Evolutionary conservation across 92 coral and sea anemone species (phyloP).

Genomic region (Palythoa caribaeorum): DNA sequence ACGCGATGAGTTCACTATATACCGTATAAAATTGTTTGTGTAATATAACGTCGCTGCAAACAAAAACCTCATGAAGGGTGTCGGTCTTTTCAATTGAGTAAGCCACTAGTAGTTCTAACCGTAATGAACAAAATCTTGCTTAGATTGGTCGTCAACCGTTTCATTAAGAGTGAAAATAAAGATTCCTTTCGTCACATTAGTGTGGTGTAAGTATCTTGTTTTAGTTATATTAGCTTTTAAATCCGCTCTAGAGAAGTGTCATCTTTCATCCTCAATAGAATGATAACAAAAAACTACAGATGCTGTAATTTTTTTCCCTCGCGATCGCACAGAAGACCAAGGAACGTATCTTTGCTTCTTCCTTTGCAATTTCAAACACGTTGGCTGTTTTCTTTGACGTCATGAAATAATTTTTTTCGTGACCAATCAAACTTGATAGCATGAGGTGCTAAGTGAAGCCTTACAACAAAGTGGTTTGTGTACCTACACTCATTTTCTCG

Average conservation of each 20-base stretch:
- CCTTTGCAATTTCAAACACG: neutral
- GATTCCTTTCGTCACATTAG: conserved; percentile 42
- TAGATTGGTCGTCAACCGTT: conserved; percentile 15
- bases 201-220: neutral
- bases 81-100: neutral
- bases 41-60: neutral
- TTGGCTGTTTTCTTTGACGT: conserved; percentile 11
- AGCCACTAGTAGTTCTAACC: neutral
- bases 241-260: neutral
- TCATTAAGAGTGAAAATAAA: conserved; percentile 24
- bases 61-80: neutral
- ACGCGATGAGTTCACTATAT: neutral
- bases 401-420: conserved; percentile 21
- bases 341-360: neutral
- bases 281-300: neutral
- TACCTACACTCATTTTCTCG: conserved; percentile 12
- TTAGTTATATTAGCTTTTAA: neutral
- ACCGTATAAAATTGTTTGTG: neutral
- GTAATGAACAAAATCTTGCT: conserved; percentile 16
- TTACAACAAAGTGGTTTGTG: conserved; percentile 5
- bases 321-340: neutral
- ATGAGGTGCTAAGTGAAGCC: conserved; percentile 21
- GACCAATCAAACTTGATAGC: conserved; percentile 19
- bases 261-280: neutral
- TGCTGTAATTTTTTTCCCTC: neutral